A percentile compares a stretch with the other conserved stretches of the same genome.
These are phyloP conservation scores for Drosophila seguyi DNA, from an alignment of 1,140 invertebrate species.

Conservation along the genomic window DNA sequence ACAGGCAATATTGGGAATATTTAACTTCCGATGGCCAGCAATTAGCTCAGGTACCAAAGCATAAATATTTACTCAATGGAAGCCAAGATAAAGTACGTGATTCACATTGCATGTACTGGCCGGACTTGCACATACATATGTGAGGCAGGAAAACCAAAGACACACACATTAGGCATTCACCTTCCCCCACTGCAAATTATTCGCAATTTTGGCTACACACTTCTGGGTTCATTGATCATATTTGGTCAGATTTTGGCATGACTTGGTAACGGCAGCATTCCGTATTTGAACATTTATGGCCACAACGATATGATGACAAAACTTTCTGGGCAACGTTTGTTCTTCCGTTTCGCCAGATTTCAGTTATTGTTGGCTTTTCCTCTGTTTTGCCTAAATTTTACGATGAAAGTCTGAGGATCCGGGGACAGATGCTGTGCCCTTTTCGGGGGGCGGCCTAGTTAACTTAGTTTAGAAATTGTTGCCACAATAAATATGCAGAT, in stretches of 20 bases:
- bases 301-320: slow-evolving; percentile 50
- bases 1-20: slow-evolving; percentile 9
- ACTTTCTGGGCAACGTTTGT: slow-evolving; percentile 44
- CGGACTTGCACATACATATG: not conserved
- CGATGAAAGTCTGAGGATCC: slow-evolving; percentile 3
- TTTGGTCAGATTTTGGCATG: slow-evolving; percentile 37
- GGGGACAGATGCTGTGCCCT: not conserved
- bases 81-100: slow-evolving; percentile 2
- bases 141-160: slow-evolving; percentile 3
- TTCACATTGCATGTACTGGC: not conserved
- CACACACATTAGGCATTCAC: slow-evolving; percentile 7
- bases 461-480: slow-evolving; percentile 78
- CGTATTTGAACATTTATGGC: slow-evolving; percentile 43
- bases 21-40: slow-evolving; percentile 14
- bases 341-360: slow-evolving; percentile 50
- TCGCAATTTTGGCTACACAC: slow-evolving; percentile 25
- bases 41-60: slow-evolving; percentile 19
- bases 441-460: slow-evolving; percentile 38
- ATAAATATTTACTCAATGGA: slow-evolving; percentile 40
- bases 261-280: slow-evolving; percentile 10
- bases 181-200: slow-evolving; percentile 22
- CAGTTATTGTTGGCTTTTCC: slow-evolving; percentile 42
- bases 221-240: slow-evolving; percentile 38
- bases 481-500: slow-evolving; percentile 68
- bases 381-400: slow-evolving; percentile 61